phyloP scores from a whole-genome alignment of 2,113 vertebrate genomes.

The Irena cyanogastra region DNA sequence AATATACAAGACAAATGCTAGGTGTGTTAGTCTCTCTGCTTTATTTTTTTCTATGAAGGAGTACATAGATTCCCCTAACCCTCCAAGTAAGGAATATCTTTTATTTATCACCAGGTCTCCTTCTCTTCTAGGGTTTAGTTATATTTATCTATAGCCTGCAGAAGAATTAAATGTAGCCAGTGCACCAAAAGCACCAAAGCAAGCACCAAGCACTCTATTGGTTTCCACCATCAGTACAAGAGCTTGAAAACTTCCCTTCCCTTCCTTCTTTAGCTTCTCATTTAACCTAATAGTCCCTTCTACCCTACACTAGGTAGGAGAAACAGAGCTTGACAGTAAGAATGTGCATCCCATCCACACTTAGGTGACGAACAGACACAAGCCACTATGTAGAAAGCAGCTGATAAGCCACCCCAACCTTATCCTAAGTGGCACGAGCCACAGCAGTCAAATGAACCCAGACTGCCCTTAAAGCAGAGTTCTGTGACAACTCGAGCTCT shows the following conservation, averaged over 20 bases:
- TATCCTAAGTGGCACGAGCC: background rate
- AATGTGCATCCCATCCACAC: background rate
- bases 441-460: background rate
- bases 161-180: background rate
- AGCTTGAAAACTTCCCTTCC: background rate
- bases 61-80: background rate
- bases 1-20: background rate
- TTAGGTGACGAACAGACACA: background rate
- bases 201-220: fast-evolving
- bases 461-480: background rate
- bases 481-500: background rate
- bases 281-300: background rate
- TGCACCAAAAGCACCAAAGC: background rate
- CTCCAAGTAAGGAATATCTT: background rate
- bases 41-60: background rate
- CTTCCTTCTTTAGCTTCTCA: background rate
- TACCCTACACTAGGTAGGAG: background rate
- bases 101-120: background rate
- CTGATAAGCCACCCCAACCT: background rate
- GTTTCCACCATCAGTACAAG: background rate
- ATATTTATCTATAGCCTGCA: background rate
- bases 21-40: background rate
- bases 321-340: background rate
- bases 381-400: background rate
- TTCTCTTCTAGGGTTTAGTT: background rate